Evolutionary conservation across 92 coral and sea anemone species (phyloP).

Genomic region (Galaxea fascicularis): DNA sequence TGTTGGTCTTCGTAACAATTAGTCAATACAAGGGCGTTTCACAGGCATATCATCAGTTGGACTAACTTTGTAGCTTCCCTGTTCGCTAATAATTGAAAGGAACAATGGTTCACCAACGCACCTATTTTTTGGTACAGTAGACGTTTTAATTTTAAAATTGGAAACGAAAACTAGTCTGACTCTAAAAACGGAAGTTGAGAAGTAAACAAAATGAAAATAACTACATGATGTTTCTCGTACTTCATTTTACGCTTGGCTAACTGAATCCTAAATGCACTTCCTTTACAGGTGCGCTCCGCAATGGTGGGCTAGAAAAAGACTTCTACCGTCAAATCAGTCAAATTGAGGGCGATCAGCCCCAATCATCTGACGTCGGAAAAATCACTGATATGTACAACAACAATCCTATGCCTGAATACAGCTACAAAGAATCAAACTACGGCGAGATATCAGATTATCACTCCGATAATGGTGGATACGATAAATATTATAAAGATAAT

Average conservation of each 20-base stretch:
- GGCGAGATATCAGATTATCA: conserved; percentile 21
- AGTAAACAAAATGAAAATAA: neutral
- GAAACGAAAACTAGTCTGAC: too few species aligned
- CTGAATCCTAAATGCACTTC: neutral
- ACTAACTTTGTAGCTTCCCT: too few species aligned
- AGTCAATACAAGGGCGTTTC: too few species aligned
- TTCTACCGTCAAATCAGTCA: conserved; percentile 46
- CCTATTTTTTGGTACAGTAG: too few species aligned
- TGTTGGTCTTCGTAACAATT: too few species aligned
- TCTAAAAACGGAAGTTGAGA: too few species aligned
- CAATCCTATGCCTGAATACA: conserved; percentile 86
- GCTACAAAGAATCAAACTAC: conserved; percentile 61
- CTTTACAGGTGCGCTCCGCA: conserved; percentile 30
- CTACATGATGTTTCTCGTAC: too few species aligned
- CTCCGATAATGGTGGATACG: conserved; percentile 20
- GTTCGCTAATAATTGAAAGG: too few species aligned
- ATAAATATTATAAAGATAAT: conserved; percentile 27
- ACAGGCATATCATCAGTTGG: too few species aligned
- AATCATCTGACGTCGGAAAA: conserved; percentile 34
- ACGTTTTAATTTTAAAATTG: too few species aligned
- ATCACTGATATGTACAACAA: conserved; percentile 41
- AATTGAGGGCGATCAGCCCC: conserved; percentile 39
- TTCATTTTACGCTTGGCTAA: neutral
- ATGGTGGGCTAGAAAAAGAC: conserved; percentile 34
- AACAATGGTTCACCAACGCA: too few species aligned